A percentile compares a stretch with the other conserved stretches of the same genome.
Evolutionary conservation across 2,888 invertebrate species (phyloP).

Genomic region (Ramazzottius varieornatus): DNA sequence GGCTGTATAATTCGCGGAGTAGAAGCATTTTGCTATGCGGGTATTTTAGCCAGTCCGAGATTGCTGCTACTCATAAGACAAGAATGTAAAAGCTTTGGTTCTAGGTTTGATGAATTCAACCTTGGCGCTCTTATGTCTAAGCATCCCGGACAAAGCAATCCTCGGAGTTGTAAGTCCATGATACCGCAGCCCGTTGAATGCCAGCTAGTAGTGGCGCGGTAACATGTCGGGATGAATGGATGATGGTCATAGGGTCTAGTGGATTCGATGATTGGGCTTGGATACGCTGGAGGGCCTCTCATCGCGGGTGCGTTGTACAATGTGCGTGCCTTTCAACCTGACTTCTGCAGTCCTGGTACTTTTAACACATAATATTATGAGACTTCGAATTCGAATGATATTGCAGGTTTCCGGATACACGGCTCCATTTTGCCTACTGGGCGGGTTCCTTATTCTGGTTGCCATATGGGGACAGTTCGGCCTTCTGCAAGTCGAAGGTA

Average conservation of each 20-base stretch:
- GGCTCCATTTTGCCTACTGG: not conserved
- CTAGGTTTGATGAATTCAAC: not conserved
- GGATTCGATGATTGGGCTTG: not conserved
- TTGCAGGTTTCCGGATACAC: not conserved
- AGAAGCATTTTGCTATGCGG: not conserved
- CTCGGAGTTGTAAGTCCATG: not conserved
- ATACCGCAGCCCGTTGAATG: not conserved
- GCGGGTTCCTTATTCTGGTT: not conserved
- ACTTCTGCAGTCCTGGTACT: not conserved
- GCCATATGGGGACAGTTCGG: not conserved
- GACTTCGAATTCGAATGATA: too few relatives aligned
- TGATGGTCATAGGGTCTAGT: not conserved
- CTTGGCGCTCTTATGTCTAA: not conserved
- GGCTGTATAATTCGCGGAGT: not conserved
- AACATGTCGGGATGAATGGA: too few relatives aligned
- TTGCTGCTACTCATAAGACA: not conserved
- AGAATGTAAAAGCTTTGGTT: too few relatives aligned
- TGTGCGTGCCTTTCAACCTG: not conserved
- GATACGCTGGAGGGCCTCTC: not conserved
- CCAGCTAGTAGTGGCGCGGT: not conserved
- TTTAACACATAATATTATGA: not conserved
- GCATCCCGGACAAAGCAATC: not conserved
- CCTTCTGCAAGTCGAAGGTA: not conserved
- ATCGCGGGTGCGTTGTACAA: not conserved
- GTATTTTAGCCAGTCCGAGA: not conserved